Base-by-base conservation (phyloP, 2,797 vertebrate genomes). In the Myotis vivesi region DNA sequence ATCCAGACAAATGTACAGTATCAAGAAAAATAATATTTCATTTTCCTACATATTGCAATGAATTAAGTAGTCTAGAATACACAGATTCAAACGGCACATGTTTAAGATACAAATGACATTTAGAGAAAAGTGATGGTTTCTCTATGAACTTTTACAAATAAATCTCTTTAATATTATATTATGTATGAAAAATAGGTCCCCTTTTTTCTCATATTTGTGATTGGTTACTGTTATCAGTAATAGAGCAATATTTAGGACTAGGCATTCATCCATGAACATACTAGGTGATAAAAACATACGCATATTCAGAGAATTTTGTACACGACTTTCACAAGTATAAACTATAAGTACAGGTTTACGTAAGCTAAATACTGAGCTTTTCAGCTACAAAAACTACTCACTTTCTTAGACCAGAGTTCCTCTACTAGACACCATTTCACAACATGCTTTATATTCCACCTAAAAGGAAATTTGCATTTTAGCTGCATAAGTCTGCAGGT, bases 401-500 rank as follows among this genome's bases (percentile, higher is more conserved):
- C 36, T 82, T 41, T 64, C 13, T 95, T 57, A 87, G 22, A 66
- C 77, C 69, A 0, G 0, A 81, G n/a, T 44, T 95, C 33, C 44
- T 44, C 62, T 66, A 22, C n/a, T 46, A 81, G 12, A 33, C 20
- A 49, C 13, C 30, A 73, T 53, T 93, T 87, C 79, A 79, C 53
- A 92, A 41, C 38, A 83, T 8, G 36, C 38, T 94, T 71, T 76
- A 17, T 4, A 25, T 46, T 71, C 1, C n/a, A 91, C 49, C 86
- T 73, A 72, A 86, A 73, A 94, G n/a, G 19, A 94, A 97, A 97
- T 90, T 30, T 95, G 11, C 53, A 51, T 93, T 92, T 95, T 81
- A 89, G 76, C 19, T 93, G 87, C 3, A 23, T 41, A 96, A 51
- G 69, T 91, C 66, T 51, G 0, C 90, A 97, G 91, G 82, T 95